phyloP scores from a whole-genome alignment of 64 coral and sea anemone genomes.

The Montipora cactus region DNA sequence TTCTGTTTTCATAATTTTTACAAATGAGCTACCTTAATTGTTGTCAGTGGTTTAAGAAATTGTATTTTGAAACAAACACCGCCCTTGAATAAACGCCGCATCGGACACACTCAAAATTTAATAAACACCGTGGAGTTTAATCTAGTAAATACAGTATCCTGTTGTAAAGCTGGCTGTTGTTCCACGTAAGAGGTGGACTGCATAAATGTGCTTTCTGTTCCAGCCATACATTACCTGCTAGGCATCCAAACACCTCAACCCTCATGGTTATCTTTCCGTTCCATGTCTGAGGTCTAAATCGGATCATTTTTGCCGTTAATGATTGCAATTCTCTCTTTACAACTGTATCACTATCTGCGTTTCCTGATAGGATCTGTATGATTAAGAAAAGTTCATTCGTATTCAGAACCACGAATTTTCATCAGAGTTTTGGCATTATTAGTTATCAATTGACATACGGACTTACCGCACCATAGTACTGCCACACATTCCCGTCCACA shows the following conservation, averaged over 20 bases:
- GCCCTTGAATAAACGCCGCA: too few species aligned
- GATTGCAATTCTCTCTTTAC: slow-evolving; percentile 66
- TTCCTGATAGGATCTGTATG: slow-evolving; percentile 68
- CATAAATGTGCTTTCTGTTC: too few species aligned
- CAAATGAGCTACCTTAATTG: not conserved
- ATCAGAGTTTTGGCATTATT: not conserved
- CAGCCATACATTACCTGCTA: slow-evolving; percentile 51
- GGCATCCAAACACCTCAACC: slow-evolving; percentile 86
- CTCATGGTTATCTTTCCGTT: slow-evolving; percentile 69
- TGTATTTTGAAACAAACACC: too few species aligned
- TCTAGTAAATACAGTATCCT: too few species aligned
- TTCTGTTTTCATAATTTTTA: too few species aligned
- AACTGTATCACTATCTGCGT: slow-evolving; percentile 67
- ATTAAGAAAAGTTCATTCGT: not conserved
- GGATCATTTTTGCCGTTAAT: slow-evolving; percentile 65
- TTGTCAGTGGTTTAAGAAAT: too few species aligned
- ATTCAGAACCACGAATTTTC: not conserved
- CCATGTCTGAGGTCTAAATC: slow-evolving; percentile 80
- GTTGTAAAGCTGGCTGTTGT: too few species aligned
- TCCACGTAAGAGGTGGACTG: too few species aligned
- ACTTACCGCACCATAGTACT: slow-evolving; percentile 64
- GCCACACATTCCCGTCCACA: slow-evolving; percentile 64
- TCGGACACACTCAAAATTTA: too few species aligned
- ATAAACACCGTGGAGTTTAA: too few species aligned
- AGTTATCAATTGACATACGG: not conserved